phyloP scores from a whole-genome alignment of 2,113 vertebrate species.

The Asarcornis scutulata region DNA sequence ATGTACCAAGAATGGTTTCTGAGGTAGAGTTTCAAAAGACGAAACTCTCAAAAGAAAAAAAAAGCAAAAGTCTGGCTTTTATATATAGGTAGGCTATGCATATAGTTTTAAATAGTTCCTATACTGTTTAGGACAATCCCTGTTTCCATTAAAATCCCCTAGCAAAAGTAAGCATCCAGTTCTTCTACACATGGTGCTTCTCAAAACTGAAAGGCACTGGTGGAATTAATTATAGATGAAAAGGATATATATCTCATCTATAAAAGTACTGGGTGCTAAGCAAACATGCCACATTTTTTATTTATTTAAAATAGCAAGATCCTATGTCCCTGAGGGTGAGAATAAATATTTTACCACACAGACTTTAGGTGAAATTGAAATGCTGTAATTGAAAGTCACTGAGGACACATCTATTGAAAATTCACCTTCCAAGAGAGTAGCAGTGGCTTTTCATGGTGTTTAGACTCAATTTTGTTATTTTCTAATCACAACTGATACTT shows the following conservation, averaged over 20 bases:
- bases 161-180: background rate
- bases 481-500: background rate
- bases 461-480: background rate
- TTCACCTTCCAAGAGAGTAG: background rate
- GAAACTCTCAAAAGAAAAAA: background rate
- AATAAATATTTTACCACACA: background rate
- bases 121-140: background rate
- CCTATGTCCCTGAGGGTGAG: background rate
- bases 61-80: background rate
- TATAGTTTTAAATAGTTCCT: background rate
- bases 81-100: background rate
- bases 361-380: constrained; percentile 9
- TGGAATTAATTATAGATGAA: constrained; percentile 24
- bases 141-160: background rate
- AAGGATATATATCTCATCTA: background rate
- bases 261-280: background rate
- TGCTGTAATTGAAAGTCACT: background rate
- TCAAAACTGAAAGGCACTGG: background rate
- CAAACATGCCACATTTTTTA: background rate
- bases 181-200: rapidly evolving
- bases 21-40: background rate
- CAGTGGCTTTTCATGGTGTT: background rate
- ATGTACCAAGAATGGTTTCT: background rate
- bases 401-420: background rate
- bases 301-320: constrained; percentile 24